Percentiles rank a stretch among this genome's conserved stretches.
These are phyloP conservation scores for Chrysaora quinquecirrha DNA, from an alignment of 30 jellyfish, hydroid and myxozoan species.

Conservation along the genomic window DNA sequence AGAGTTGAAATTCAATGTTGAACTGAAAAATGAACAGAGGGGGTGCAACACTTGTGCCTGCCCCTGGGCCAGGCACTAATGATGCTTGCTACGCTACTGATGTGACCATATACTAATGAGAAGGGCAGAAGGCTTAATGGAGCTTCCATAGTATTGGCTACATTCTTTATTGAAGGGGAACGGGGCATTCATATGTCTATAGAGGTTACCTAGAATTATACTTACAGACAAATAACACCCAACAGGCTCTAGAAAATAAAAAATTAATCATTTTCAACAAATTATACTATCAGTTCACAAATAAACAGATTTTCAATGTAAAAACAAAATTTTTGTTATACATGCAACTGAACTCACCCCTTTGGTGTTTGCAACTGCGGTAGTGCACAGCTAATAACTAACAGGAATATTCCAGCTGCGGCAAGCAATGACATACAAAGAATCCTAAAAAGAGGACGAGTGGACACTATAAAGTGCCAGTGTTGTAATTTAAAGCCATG, in stretches of 20 bases:
- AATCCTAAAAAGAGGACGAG: constrained; percentile 10
- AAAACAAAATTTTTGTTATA: no score
- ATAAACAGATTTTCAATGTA: no score
- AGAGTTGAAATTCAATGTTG: not conserved
- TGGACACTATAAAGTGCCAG: constrained; percentile 5
- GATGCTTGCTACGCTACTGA: no score
- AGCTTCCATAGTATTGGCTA: no score
- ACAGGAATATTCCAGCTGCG: constrained; percentile 39
- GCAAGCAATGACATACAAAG: constrained; percentile 56
- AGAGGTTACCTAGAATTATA: not conserved
- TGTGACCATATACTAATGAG: no score
- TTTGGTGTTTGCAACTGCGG: constrained; percentile 25
- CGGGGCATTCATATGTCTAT: no score
- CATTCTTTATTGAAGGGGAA: no score
- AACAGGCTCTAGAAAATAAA: constrained; percentile 17
- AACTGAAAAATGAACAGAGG: no score
- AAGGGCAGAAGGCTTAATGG: no score
- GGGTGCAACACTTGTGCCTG: no score
- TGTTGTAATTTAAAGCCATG: not conserved
- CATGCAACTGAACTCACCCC: constrained; percentile 27
- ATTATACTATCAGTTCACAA: no score
- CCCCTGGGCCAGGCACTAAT: no score
- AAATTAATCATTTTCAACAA: not conserved
- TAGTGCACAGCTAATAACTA: constrained; percentile 36
- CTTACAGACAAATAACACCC: constrained; percentile 55